Conservation (phyloP, 2,888 invertebrate species). For the Panzeria rudis region DNA sequence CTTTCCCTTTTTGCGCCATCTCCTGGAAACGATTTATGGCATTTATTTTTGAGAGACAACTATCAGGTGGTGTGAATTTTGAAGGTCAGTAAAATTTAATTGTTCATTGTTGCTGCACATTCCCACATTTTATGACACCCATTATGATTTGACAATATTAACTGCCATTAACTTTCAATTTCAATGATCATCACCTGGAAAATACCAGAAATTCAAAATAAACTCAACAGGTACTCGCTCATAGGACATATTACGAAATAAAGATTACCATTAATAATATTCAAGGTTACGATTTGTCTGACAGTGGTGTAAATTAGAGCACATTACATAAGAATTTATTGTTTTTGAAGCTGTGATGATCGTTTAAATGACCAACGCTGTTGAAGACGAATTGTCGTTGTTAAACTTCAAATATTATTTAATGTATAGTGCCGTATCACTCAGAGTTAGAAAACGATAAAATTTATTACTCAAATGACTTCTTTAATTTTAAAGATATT, state of each 20-base stretch:
- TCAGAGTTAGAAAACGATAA: too few species aligned
- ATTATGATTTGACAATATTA: slow-evolving; percentile 58
- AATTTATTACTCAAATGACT: too few species aligned
- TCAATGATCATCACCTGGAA: slow-evolving; percentile 65
- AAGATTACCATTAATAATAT: slow-evolving; percentile 45
- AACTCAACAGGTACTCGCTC: slow-evolving; percentile 63
- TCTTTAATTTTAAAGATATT: too few species aligned
- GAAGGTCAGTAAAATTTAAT: slow-evolving; percentile 63
- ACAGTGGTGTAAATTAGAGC: slow-evolving; percentile 51
- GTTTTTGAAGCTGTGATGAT: slow-evolving; percentile 1
- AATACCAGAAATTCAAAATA: slow-evolving; percentile 48
- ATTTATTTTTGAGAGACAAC: slow-evolving; percentile 46
- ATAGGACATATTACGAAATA: slow-evolving; percentile 9
- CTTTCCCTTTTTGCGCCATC: slow-evolving; percentile 63
- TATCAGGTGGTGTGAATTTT: slow-evolving; percentile 62
- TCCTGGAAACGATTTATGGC: slow-evolving; percentile 54
- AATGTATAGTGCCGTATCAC: too few species aligned
- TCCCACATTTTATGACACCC: slow-evolving; percentile 61
- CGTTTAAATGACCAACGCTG: background rate
- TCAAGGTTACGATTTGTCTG: slow-evolving; percentile 51
- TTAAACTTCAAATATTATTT: background rate
- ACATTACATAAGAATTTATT: slow-evolving; percentile 56
- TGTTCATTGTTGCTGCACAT: slow-evolving; percentile 39
- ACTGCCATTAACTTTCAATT: slow-evolving; percentile 67
- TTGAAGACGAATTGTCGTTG: background rate